A percentile compares a stretch with the other conserved stretches of the same genome.
phyloP scores from a whole-genome alignment of 2,888 invertebrate genomes.

The Meganola albula region DNA sequence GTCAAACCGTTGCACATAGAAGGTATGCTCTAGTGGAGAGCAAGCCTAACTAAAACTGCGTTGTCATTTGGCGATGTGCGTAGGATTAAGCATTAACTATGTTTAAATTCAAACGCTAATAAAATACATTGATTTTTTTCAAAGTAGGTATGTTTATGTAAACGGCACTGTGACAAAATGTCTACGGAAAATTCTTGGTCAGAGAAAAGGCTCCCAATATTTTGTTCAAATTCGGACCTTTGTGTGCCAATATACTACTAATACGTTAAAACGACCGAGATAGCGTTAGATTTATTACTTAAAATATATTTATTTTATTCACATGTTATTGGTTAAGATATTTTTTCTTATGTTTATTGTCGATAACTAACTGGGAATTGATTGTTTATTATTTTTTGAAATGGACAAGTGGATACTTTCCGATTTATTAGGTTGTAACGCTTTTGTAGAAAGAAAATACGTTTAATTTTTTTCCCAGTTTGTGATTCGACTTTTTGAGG shows the following conservation, averaged over 20 bases:
- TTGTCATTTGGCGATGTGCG: slow-evolving; percentile 32
- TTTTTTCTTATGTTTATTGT: slow-evolving; percentile 35
- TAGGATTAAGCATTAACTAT: slow-evolving; percentile 48
- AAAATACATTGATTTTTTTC: slow-evolving; percentile 35
- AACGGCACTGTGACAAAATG: slow-evolving; percentile 32
- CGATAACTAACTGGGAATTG: slow-evolving; percentile 30
- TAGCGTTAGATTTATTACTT: slow-evolving; percentile 29
- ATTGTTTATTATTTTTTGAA: slow-evolving; percentile 29
- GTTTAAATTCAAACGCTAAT: slow-evolving; percentile 48
- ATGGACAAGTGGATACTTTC: slow-evolving; percentile 4
- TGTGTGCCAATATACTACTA: slow-evolving; percentile 24
- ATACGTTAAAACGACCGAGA: slow-evolving; percentile 17
- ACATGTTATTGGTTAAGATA: slow-evolving; percentile 49
- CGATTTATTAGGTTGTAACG: slow-evolving; percentile 9
- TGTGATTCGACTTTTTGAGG: slow-evolving; percentile 26
- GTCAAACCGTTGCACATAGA: too few species aligned
- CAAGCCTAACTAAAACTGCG: slow-evolving; percentile 23
- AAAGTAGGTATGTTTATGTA: slow-evolving; percentile 40
- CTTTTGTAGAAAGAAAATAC: slow-evolving; percentile 44
- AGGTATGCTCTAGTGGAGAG: slow-evolving; percentile 13
- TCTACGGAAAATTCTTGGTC: slow-evolving; percentile 22
- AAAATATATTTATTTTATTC: slow-evolving; percentile 46
- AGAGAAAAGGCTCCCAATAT: slow-evolving; percentile 24
- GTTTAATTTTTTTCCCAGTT: slow-evolving; percentile 42
- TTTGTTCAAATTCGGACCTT: slow-evolving; percentile 27